These are phyloP conservation scores for Platycheirus albimanus DNA, from an alignment of 2,888 invertebrate genomes.

Conservation along the genomic window DNA sequence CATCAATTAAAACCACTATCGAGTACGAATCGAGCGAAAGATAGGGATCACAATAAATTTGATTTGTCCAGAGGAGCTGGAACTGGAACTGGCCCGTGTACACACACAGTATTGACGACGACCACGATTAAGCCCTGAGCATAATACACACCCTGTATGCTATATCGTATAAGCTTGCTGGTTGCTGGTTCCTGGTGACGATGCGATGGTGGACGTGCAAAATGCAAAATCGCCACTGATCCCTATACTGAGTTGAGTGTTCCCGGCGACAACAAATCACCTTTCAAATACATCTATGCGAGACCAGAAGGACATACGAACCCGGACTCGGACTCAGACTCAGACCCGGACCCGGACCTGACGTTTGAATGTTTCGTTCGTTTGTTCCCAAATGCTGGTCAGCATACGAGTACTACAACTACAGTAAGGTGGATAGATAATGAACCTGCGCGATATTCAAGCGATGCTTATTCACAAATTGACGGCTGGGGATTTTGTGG, in stretches of 20 bases:
- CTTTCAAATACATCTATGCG: slow-evolving; percentile 43
- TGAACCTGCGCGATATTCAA: slow-evolving; percentile 61
- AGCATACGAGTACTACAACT: no score
- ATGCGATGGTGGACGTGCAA: slow-evolving; percentile 16
- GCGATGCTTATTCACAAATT: slow-evolving; percentile 65
- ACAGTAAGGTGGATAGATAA: no score
- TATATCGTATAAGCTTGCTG: background rate
- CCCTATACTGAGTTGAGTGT: slow-evolving; percentile 59
- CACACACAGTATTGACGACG: slow-evolving; percentile 41
- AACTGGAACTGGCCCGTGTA: slow-evolving; percentile 21
- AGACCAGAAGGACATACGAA: background rate
- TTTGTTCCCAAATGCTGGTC: background rate
- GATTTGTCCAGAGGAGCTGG: slow-evolving; percentile 68
- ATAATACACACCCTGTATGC: slow-evolving; percentile 29
- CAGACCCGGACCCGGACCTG: slow-evolving; percentile 1
- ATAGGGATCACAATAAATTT: slow-evolving; percentile 73
- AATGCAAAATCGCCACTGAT: slow-evolving; percentile 66
- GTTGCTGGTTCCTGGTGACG: background rate
- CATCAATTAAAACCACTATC: slow-evolving; percentile 70
- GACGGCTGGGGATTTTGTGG: slow-evolving; percentile 68
- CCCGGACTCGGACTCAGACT: background rate
- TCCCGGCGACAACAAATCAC: slow-evolving; percentile 70
- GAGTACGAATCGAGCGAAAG: slow-evolving; percentile 67
- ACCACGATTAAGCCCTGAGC: slow-evolving; percentile 49
- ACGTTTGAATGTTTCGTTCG: background rate